phyloP scores from a whole-genome alignment of 2,888 invertebrate genomes.

The Dryomyza anilis region DNA sequence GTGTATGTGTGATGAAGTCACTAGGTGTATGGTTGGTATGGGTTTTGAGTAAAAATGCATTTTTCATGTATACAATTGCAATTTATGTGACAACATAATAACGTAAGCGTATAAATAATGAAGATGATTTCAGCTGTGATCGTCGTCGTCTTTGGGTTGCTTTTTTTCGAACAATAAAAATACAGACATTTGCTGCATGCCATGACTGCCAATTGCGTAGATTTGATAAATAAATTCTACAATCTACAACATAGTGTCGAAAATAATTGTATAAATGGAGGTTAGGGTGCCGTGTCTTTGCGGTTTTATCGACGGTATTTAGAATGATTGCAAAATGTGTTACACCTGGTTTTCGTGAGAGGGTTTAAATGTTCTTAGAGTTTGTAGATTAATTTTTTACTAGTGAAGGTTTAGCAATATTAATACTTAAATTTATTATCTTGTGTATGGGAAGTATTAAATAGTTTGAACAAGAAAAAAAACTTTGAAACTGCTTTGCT shows the following conservation, averaged over 20 bases:
- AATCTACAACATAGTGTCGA: background rate
- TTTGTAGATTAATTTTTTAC: no score
- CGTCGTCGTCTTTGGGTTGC: background rate
- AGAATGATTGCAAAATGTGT: no score
- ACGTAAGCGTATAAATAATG: slow-evolving; percentile 19
- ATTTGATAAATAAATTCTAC: background rate
- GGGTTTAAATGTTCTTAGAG: no score
- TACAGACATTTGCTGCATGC: background rate
- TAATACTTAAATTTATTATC: no score
- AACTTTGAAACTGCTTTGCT: no score
- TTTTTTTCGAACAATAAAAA: background rate
- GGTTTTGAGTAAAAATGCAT: slow-evolving; percentile 18
- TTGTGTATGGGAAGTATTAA: no score
- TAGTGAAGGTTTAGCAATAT: no score
- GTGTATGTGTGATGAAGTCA: background rate
- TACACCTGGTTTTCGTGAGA: no score
- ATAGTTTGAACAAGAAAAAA: no score
- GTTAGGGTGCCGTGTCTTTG: no score
- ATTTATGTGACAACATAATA: slow-evolving; percentile 30
- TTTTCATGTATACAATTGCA: slow-evolving; percentile 24
- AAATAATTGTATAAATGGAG: no score
- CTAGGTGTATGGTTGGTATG: background rate
- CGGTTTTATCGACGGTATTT: no score
- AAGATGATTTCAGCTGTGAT: slow-evolving; percentile 1
- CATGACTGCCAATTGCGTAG: background rate